Evolutionary conservation across 92 coral and sea anemone genomes (phyloP).

Genomic region (Palythoa heliodiscus): DNA sequence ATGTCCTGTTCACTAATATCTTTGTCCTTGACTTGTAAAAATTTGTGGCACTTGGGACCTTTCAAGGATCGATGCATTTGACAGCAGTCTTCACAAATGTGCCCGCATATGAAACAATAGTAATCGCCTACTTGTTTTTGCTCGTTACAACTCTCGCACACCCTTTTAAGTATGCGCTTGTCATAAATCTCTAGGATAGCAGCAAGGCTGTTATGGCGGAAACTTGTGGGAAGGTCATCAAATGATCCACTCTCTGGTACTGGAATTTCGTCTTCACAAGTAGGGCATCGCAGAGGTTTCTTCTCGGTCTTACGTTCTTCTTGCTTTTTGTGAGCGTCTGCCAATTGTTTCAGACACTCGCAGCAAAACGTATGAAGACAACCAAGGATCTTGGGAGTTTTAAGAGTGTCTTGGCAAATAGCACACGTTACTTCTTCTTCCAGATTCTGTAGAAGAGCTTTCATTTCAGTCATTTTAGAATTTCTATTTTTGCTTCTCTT

Average conservation of each 20-base stretch:
- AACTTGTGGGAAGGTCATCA: slow-evolving; percentile 6
- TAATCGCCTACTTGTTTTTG: background rate
- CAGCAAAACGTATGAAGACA: slow-evolving; percentile 13
- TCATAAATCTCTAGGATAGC: background rate
- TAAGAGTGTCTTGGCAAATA: background rate
- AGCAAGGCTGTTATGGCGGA: slow-evolving; percentile 10
- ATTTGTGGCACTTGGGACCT: background rate
- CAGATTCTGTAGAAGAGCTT: background rate
- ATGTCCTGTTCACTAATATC: background rate
- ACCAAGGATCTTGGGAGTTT: background rate
- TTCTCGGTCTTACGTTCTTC: background rate
- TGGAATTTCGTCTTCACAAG: background rate
- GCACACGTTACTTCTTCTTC: slow-evolving; percentile 11
- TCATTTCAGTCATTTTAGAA: background rate
- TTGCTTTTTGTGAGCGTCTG: background rate
- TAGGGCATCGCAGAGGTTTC: slow-evolving; percentile 3
- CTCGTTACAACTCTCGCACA: background rate
- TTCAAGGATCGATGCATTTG: background rate
- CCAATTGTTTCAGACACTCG: background rate
- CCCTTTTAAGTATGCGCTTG: background rate
- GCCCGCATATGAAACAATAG: background rate
- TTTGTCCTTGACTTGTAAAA: background rate
- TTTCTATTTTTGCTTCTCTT: background rate
- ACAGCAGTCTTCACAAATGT: background rate
- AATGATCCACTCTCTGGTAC: slow-evolving; percentile 1